Percentiles rank a stretch among this genome's conserved stretches.
Conservation (phyloP, 2,113 vertebrate genomes). For the Callorhinus ursinus region DNA sequence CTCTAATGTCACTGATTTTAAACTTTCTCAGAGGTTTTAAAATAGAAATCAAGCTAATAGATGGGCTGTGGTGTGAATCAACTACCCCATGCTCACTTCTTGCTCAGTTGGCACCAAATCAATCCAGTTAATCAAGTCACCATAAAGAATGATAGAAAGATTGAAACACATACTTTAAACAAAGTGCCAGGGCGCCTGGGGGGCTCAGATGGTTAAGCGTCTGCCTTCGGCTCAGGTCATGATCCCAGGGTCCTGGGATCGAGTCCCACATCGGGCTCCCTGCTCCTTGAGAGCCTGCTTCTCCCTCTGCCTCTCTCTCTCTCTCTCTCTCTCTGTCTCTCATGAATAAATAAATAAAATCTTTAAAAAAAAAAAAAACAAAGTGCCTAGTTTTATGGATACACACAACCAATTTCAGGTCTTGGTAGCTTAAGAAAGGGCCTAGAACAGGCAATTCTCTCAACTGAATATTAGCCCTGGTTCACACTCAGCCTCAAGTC, state of each 20-base stretch:
- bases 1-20: slow-evolving; percentile 20
- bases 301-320: no score
- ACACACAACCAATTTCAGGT: slow-evolving; percentile 3
- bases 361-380: no score
- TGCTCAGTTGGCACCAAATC: slow-evolving; percentile 5
- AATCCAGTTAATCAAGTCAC: slow-evolving; percentile 9
- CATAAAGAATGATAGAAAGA: not conserved
- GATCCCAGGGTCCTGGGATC: no score
- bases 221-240: no score
- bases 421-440: not conserved
- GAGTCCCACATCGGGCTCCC: no score
- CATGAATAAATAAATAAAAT: no score
- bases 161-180: not conserved
- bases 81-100: not conserved
- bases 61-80: not conserved
- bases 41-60: slow-evolving; percentile 28
- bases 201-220: no score
- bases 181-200: no score
- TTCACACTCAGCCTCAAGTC: slow-evolving; percentile 50
- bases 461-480: slow-evolving; percentile 16
- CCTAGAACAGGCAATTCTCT: not conserved
- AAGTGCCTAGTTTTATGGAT: not conserved
- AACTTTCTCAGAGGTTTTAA: slow-evolving; percentile 44
- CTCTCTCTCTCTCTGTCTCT: no score
- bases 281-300: no score